phyloP scores from a whole-genome alignment of 2,113 vertebrate genomes.

The Catharus bicknelli region DNA sequence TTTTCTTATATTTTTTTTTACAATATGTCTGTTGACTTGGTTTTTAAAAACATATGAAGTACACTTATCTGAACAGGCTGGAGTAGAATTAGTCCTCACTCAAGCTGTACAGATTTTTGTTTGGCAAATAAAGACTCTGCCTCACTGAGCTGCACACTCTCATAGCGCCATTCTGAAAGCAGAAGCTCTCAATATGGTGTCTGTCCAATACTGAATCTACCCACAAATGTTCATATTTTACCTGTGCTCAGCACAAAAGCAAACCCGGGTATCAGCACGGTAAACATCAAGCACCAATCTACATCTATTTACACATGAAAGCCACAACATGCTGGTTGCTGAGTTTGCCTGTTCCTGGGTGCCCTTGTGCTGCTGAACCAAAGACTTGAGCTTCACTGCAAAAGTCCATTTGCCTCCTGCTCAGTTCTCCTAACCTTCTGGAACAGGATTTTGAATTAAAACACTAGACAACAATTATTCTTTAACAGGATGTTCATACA shows the following conservation, averaged over 20 bases:
- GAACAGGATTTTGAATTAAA: background rate
- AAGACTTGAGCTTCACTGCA: background rate
- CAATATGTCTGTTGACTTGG: background rate
- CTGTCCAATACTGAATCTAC: background rate
- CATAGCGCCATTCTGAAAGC: rapidly evolving
- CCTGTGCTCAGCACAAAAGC: background rate
- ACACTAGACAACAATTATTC: background rate
- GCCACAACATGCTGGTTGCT: background rate
- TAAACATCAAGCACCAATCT: background rate
- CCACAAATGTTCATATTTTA: background rate
- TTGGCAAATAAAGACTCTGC: background rate
- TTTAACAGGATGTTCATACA: background rate
- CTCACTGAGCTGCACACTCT: background rate
- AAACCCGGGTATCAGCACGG: background rate
- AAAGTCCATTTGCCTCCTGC: background rate
- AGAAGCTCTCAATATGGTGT: background rate
- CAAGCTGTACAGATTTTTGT: background rate
- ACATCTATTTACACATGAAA: background rate
- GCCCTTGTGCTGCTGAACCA: background rate
- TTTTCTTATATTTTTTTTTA: background rate
- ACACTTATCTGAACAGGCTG: background rate
- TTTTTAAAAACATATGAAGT: background rate
- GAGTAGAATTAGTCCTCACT: background rate
- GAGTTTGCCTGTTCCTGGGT: background rate
- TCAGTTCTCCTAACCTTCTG: background rate